Base-by-base conservation (phyloP, 2,888 invertebrate species). In the Tanaodytes sp. region DNA sequence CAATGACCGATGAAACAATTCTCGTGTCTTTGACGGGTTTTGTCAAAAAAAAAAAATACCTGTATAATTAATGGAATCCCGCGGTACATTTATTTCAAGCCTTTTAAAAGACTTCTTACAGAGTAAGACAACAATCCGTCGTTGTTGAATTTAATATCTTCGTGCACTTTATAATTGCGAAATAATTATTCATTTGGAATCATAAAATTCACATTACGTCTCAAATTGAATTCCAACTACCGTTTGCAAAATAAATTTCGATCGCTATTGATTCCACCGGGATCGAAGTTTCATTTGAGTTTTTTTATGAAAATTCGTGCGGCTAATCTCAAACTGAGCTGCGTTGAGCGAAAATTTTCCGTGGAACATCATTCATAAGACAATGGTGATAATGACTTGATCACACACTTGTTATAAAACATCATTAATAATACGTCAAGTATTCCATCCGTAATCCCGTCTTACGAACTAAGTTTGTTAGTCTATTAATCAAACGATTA, bases 1-100 rank as follows among this genome's bases (percentile, higher is more conserved):
- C 65, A 70, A 71, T 66, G 65, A 66, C 54, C 52, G 66, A 63
- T 71, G 66, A 63, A 71, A 71, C 54, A 66, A 52, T 64, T 63
- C 48, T n/a, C 49, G 46, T 54, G 52, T 58, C 57, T 54, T 65
- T 54, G 54, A 65, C 15, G 16, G 45, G 31, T 31, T 71, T 70
- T 43, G 40, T 43, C 52, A 52, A 31, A 57, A 61, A 59, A 64
- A 51, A 46, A 61, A 70, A 70, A 45, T 64, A 46, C 39, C 20
- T 55, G 19, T 52, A 55, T 65, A 64, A 57, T 57, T 65, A 57
- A 70, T 69, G 48, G 43, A 52, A 39, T 54, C 19, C 15, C 30
- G 27, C 30, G 23, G 27, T 58, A 33, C 33, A 33, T 52, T 66
- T 39, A 49, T 52, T 49, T 23, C 48, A n/a, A 58, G 31, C 15